phyloP scores from a whole-genome alignment of 1,140 invertebrate genomes.

The Drosophila subpulchrella region DNA sequence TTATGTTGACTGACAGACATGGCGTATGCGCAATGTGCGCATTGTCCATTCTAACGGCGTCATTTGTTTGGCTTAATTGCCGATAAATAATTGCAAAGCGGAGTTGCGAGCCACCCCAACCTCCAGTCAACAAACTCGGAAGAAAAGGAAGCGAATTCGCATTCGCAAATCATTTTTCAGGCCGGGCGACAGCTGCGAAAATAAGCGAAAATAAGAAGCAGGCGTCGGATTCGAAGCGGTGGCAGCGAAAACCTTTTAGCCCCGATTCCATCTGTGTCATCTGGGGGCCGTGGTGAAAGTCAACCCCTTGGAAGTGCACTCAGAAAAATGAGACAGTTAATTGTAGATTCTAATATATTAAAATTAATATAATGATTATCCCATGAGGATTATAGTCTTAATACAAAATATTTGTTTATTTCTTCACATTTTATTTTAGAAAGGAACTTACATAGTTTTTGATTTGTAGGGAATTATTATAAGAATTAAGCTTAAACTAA shows the following conservation, averaged over 20 bases:
- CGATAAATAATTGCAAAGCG: constrained; percentile 68
- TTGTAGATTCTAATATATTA: too few species aligned
- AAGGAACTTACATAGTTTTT: too few species aligned
- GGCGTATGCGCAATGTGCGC: constrained; percentile 67
- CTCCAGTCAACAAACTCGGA: constrained; percentile 4
- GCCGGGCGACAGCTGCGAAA: constrained; percentile 73
- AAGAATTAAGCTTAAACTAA: too few species aligned
- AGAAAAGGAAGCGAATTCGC: constrained; percentile 41
- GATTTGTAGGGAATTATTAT: too few species aligned
- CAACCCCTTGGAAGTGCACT: constrained; percentile 45
- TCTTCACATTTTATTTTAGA: too few species aligned
- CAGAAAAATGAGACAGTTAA: neutral
- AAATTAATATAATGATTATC: too few species aligned
- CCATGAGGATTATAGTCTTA: too few species aligned
- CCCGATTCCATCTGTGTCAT: constrained; percentile 37
- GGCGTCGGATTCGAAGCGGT: constrained; percentile 45
- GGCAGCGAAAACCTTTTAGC: constrained; percentile 65
- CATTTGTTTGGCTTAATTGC: constrained; percentile 76
- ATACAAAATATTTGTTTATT: too few species aligned
- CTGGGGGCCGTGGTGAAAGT: constrained; percentile 12
- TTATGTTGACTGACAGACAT: constrained; percentile 27
- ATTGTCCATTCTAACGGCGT: constrained; percentile 56
- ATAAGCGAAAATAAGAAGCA: constrained; percentile 46
- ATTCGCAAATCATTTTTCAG: constrained; percentile 80
- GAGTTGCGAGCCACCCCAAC: constrained; percentile 16